Percentiles rank a stretch among this genome's conserved stretches.
Conservation (phyloP, 2,888 invertebrate species). For the Drosophila anceps region DNA sequence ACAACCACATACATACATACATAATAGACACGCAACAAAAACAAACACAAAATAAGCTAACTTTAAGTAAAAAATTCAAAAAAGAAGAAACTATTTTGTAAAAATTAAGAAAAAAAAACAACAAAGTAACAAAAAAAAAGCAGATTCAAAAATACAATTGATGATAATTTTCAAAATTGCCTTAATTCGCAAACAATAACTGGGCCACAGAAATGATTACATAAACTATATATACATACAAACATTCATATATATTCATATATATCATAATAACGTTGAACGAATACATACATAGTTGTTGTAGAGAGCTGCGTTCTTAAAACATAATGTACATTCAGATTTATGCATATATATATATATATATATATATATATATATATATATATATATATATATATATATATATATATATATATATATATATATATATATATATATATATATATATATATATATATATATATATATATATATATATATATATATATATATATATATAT, state of each 20-base stretch:
- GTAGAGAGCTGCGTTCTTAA: constrained; percentile 26
- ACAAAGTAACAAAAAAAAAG: constrained; percentile 15
- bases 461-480: constrained; percentile 19
- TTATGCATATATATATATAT: constrained; percentile 17
- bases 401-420: constrained; percentile 19
- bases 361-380: constrained; percentile 22
- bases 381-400: constrained; percentile 19
- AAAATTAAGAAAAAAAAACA: constrained; percentile 31
- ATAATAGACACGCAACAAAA: constrained; percentile 11
- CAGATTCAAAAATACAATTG: constrained; percentile 44
- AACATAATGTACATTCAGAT: constrained; percentile 40
- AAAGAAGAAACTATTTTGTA: constrained; percentile 43
- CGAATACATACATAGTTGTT: constrained; percentile 26
- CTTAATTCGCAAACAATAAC: constrained; percentile 55
- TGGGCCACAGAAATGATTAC: constrained; percentile 41
- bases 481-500: constrained; percentile 19
- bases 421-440: constrained; percentile 22
- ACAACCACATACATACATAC: constrained; percentile 15
- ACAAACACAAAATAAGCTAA: constrained; percentile 35
- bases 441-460: constrained; percentile 20
- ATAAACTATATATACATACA: constrained; percentile 1
- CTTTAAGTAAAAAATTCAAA: constrained; percentile 52
- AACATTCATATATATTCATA: constrained; percentile 1
- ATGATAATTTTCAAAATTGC: constrained; percentile 61
- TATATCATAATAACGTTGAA: constrained; percentile 11